Evolutionary conservation across 2,113 vertebrate genomes (phyloP).

Genomic region (Cromileptes altivelis): DNA sequence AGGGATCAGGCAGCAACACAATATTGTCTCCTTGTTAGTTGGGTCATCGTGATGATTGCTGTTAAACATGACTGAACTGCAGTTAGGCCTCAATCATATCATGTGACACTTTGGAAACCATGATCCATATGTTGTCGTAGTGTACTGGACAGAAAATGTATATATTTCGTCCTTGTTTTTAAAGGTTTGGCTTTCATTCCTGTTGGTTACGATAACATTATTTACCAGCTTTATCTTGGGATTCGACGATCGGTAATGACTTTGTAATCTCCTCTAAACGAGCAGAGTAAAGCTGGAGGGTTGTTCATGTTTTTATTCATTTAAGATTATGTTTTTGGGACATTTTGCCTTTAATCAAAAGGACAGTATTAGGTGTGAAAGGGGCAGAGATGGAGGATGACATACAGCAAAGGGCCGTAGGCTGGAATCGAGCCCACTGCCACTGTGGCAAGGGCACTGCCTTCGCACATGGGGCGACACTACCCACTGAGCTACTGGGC

Average conservation of each 20-base stretch:
- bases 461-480: too few species aligned
- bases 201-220: not conserved
- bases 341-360: too few species aligned
- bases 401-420: too few species aligned
- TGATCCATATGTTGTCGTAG: not conserved
- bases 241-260: too few species aligned
- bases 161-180: not conserved
- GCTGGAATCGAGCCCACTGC: too few species aligned
- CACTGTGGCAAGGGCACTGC: too few species aligned
- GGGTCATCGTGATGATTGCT: conserved; percentile 42
- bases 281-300: not conserved
- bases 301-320: not conserved
- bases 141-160: not conserved
- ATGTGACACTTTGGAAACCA: conserved; percentile 1
- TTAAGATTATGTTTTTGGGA: too few species aligned
- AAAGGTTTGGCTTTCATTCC: not conserved
- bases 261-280: too few species aligned
- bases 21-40: conserved; percentile 49
- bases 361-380: too few species aligned
- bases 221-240: not conserved
- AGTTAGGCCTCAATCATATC: not conserved
- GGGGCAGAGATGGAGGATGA: too few species aligned
- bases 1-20: conserved; percentile 41
- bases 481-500: too few species aligned
- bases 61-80: conserved; percentile 34